A percentile compares a stretch with the other conserved stretches of the same genome.
phyloP scores from a whole-genome alignment of 2,888 invertebrate species.

The Machimus rusticus region DNA sequence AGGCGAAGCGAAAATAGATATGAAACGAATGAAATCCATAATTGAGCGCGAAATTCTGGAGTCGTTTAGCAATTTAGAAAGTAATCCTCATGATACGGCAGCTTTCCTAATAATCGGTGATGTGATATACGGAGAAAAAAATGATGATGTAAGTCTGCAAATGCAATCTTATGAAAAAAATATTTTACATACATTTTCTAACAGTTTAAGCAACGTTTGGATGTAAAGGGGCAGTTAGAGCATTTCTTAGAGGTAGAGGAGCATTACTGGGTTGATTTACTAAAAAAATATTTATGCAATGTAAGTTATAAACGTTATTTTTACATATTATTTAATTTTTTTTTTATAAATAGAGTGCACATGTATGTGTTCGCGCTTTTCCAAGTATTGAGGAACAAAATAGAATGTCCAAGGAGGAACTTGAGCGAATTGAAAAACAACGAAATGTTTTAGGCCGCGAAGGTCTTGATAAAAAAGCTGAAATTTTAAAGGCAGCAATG shows the following conservation, averaged over 20 bases:
- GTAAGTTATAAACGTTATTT: conserved; percentile 7
- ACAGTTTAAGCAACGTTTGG: conserved; percentile 74
- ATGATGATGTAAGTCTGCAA: conserved; percentile 72
- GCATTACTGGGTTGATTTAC: conserved; percentile 75
- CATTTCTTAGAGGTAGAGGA: conserved; percentile 69
- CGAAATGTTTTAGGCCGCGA: conserved; percentile 70
- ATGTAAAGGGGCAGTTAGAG: conserved; percentile 70
- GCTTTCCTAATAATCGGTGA: conserved; percentile 83
- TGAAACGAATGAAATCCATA: conserved; percentile 76
- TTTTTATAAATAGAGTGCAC: conserved; percentile 35
- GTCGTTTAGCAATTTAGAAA: conserved; percentile 75
- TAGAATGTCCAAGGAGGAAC: conserved; percentile 76
- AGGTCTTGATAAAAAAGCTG: conserved; percentile 73
- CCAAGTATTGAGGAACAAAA: conserved; percentile 72
- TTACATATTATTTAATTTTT: neutral
- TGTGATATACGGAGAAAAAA: conserved; percentile 79
- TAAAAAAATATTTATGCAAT: conserved; percentile 67
- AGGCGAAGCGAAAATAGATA: conserved; percentile 70
- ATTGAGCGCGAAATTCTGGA: conserved; percentile 76
- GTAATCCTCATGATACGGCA: conserved; percentile 77
- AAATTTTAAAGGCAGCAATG: conserved; percentile 72
- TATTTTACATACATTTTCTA: conserved; percentile 45
- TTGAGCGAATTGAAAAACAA: conserved; percentile 73
- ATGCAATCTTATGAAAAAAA: neutral
- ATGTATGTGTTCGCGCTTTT: conserved; percentile 58